Evolutionary conservation across 2,797 vertebrate species (phyloP), one percentile per base, ranked within the genome.

Genomic region (Telmatherina bonti): DNA sequence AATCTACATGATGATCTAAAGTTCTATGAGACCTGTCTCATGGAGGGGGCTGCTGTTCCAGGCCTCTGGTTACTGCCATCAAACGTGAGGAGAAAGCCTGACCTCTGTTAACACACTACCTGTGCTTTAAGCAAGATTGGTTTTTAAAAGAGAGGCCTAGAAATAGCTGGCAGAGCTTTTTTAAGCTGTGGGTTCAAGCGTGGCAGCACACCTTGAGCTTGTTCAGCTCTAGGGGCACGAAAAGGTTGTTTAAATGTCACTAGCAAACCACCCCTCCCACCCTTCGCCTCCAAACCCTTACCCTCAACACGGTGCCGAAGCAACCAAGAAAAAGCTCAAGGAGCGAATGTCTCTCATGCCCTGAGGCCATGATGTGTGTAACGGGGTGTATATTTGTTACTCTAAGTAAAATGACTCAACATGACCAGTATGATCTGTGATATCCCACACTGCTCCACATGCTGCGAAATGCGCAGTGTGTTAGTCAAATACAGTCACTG

Each of bases 231-330:
- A 61, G 86, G 83, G 85, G 90, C 65, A 84, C 9, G 55, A 70
- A 91, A 93, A 92, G 89, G 91, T 91, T 90, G 86, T 78, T 86
- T 74, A 93, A 93, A 93, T 92, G 91, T 92, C 91, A 92, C 82
- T 55, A 74, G 80, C 78, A 78, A 74, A 59, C 79, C 65, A 7
- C 59, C 65, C 30, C 65, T 27, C 49, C 22, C 22, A 27, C 11
- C 13, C 51, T 27, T 26, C 18, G 6, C 41, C 41, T 45, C 26
- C 51, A 26, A 70, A 58, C 79, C 77, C 73, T 54, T 29, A 82
- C 72, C 68, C 60, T 60, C 67, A 84, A 81, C 76, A 70, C 80
- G 74, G 62, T 22, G 64, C 76, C 68, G 66, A 26, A 26, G 66
- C 68, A 83, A 78, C 77, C 41, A 51, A 83, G 66, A 83, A 83